Base-by-base conservation (phyloP, 2,113 vertebrate species). In the Madoqua kirkii region DNA sequence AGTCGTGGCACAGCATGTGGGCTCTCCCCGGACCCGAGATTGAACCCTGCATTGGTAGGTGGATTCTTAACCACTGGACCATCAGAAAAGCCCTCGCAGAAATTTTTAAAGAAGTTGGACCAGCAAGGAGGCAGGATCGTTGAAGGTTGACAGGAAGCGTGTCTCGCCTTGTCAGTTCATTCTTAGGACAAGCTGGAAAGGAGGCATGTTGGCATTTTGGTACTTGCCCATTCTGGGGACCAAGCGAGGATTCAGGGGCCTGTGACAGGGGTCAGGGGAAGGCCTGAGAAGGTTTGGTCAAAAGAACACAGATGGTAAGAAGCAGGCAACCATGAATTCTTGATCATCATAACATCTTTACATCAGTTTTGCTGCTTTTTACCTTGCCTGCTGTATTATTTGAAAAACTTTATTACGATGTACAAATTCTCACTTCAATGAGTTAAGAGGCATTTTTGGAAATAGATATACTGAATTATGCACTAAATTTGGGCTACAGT, bases 391-490 rank as follows among this genome's bases (percentile, higher is more conserved):
- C 23, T 36, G 2, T 15, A 86, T 67, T 33, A 83, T 90, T 87
- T 84, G 67, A 84, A 96, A 95, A 93, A 55, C 48, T 84, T 89
- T 36, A 48, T 55, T 93, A 91, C 90, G 6, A 76, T 85, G 3
- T 64, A 21, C 36, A 55, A 59, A 87, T 16, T 67, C 48, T 79
- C 14, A 88, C 8, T 82, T 90, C n/a, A 60, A 7, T 79, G 67
- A 45, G 19, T 23, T 87, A 55, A 94, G 33, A 84, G 25, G 33
- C 2, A 55, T 79, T 87, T 82, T 96, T 62, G 76, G 74, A 90
- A 92, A 82, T 90, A 60, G 11, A 67, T 10, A n/a, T n/a, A 25
- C 33, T 48, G 71, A 93, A 67, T 87, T 81, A 40, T 60, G 5
- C 40, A 60, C 62, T 60, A 60, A 87, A 60, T 64, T 54, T 86